These are phyloP conservation scores for Catagonus wagneri DNA, from an alignment of 2,113 vertebrate species.

Conservation along the genomic window DNA sequence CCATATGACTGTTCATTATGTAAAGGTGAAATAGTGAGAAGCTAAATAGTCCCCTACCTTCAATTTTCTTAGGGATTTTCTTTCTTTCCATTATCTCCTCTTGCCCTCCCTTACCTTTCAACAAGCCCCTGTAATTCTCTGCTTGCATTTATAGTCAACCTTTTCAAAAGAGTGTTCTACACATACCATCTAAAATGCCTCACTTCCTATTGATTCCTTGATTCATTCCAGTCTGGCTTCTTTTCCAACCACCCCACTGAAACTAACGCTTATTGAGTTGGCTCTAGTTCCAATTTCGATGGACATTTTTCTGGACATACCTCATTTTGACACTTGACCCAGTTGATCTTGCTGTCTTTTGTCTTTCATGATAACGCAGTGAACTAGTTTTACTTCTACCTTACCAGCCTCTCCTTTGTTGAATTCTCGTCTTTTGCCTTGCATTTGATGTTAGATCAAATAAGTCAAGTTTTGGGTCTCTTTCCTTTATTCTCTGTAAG, in stretches of 20 bases:
- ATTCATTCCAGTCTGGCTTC: conserved; percentile 35
- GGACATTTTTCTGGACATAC: neutral
- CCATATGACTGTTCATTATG: neutral
- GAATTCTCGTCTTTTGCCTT: conserved; percentile 1
- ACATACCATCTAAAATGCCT: neutral
- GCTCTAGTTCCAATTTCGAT: neutral
- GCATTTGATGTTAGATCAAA: conserved; percentile 35
- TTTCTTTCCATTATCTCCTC: conserved; percentile 9
- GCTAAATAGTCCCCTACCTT: neutral
- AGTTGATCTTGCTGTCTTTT: neutral
- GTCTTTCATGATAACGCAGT: neutral
- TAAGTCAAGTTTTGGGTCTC: neutral
- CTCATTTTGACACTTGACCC: conserved; percentile 33
- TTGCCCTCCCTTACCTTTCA: neutral
- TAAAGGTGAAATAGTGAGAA: conserved; percentile 37
- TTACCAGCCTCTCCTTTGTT: conserved; percentile 5
- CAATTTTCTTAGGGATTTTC: conserved; percentile 29
- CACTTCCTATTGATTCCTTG: neutral
- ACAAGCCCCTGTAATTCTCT: neutral
- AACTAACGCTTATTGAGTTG: conserved; percentile 29
- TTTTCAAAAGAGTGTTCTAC: conserved; percentile 17
- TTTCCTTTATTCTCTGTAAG: neutral
- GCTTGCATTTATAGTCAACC: neutral
- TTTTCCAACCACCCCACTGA: neutral
- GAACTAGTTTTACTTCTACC: conserved; percentile 27